Base-by-base conservation (phyloP, 2,797 vertebrate species). In the Rhinella marina region DNA sequence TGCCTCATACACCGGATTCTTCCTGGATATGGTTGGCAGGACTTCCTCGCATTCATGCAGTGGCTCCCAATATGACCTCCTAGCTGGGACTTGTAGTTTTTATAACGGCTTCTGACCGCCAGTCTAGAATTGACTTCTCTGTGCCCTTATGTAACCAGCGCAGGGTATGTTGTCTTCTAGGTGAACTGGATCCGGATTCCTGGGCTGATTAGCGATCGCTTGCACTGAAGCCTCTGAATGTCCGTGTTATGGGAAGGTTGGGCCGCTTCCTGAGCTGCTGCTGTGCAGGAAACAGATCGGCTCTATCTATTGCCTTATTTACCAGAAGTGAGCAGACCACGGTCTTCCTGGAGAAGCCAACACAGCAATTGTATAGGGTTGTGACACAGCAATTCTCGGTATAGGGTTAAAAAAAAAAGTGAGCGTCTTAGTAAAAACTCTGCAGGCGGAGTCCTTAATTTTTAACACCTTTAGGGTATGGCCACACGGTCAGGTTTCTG, bases 221-320 rank as follows among this genome's bases (percentile, higher is more conserved):
- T 27, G 68, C 6, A 13, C 72, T 68, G 59, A 48, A 83, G 77
- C 48, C 82, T 19, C 77, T 16, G 73, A 76, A 7, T 76, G 48
- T 76, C 73, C 0, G 23, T 54, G 68, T 77, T 27, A 86, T 66
- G 25, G 16, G 25, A 66, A 57, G 62, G 29, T 27, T 50, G 17
- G 54, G 84, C 25, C 62, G 81, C 13, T 79, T 84, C 89, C 73
- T 83, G 72, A 83, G 41, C 73, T 61, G 59, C 62, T 79, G 61
- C 50, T 88, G 32, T 25, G 57, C 76, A 86, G 84, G 80, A 87
- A 86, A 77, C 70, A 19, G n/a, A 61, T 54, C 7, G 81, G 62
- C 73, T 50, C 64, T 61, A 52, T 25, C 23, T 82, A 29, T 57
- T 85, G 48, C 52, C 41, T 11, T 32, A n/a, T 78, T 88, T 85